A percentile compares a stretch with the other conserved stretches of the same genome.
phyloP scores from a whole-genome alignment of 2,113 vertebrate species.

The Prinia subflava region DNA sequence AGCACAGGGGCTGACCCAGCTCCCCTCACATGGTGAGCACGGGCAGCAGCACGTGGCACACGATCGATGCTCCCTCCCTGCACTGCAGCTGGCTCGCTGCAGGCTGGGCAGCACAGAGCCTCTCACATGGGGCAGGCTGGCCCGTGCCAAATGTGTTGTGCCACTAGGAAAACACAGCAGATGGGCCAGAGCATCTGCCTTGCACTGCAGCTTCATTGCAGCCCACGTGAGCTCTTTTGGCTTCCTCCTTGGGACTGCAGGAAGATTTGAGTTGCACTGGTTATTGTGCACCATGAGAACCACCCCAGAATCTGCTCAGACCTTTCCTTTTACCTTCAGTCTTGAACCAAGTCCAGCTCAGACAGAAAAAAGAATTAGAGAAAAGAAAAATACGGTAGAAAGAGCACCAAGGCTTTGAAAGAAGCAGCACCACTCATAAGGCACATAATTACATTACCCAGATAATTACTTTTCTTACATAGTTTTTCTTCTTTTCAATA shows the following conservation, averaged over 20 bases:
- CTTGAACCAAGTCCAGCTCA: not conserved
- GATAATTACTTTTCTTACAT: conserved; percentile 40
- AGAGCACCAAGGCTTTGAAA: not conserved
- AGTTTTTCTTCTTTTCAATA: not conserved
- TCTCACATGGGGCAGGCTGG: not conserved
- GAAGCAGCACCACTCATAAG: not conserved
- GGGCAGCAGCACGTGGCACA: rapidly evolving
- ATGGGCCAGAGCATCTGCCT: conserved; percentile 1
- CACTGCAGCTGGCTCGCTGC: not conserved
- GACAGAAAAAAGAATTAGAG: not conserved
- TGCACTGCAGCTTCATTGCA: not conserved
- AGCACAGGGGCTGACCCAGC: not conserved
- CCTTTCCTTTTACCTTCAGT: not conserved
- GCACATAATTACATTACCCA: not conserved
- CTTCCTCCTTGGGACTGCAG: not conserved
- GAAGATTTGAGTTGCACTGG: not conserved
- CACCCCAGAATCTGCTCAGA: not conserved
- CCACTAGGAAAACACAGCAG: not conserved
- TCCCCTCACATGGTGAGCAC: rapidly evolving
- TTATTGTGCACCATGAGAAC: not conserved
- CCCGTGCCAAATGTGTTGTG: not conserved
- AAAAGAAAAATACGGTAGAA: not conserved
- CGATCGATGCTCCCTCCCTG: not conserved
- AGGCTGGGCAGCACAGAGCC: not conserved
- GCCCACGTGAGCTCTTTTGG: not conserved